Evolutionary conservation across 2,113 vertebrate species (phyloP).

Genomic region (Urocolius indicus): DNA sequence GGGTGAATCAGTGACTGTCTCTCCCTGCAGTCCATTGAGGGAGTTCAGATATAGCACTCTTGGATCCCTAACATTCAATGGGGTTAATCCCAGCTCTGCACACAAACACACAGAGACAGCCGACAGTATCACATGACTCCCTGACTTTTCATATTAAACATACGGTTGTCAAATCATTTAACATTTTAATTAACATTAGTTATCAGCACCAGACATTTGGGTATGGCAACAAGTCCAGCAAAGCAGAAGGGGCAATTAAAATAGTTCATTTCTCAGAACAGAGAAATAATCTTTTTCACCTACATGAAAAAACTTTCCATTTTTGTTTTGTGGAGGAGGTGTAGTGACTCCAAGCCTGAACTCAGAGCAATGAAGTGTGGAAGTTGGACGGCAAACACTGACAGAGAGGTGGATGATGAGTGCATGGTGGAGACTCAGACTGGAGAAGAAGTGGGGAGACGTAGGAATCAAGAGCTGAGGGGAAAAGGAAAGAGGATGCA

Average conservation of each 20-base stretch:
- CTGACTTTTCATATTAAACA: neutral
- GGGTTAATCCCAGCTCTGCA: neutral
- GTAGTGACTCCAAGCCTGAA: neutral
- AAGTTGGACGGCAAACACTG: neutral
- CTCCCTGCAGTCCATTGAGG: neutral
- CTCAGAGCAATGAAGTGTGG: neutral
- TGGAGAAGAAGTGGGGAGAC: neutral
- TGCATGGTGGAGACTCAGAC: neutral
- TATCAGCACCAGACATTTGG: neutral
- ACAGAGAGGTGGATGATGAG: neutral
- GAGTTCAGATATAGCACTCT: neutral
- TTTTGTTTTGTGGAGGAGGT: neutral
- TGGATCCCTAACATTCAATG: neutral
- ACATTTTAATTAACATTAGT: neutral
- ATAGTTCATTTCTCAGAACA: neutral
- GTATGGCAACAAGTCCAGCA: neutral
- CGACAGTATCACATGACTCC: neutral
- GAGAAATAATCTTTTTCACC: neutral
- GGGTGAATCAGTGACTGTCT: neutral
- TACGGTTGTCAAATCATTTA: neutral
- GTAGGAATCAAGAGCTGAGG: neutral
- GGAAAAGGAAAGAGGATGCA: neutral
- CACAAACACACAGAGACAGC: neutral
- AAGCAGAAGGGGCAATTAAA: neutral
- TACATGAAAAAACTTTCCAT: neutral